Percentiles rank a stretch among this genome's conserved stretches.
phyloP scores from a whole-genome alignment of 2,797 vertebrate species.

The Pteronotus mesoamericanus region DNA sequence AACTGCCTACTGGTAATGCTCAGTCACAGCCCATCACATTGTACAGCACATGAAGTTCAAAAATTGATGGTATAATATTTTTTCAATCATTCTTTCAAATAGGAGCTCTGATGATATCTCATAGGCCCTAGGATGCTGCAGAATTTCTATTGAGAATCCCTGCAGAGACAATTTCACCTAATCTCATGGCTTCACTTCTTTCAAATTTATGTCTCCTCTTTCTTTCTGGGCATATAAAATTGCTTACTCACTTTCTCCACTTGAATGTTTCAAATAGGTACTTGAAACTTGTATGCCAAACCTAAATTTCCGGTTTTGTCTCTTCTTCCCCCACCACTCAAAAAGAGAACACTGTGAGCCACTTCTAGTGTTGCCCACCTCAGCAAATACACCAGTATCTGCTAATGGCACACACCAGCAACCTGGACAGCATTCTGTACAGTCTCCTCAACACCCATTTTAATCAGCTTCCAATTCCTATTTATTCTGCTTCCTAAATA shows the following conservation, averaged over 20 bases:
- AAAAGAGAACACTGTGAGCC: neutral
- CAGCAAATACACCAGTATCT: neutral
- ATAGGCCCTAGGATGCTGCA: neutral
- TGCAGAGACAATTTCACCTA: neutral
- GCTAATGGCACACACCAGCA: neutral
- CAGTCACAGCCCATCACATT: neutral
- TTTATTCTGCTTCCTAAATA: neutral
- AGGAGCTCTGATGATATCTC: neutral
- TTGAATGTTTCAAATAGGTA: neutral
- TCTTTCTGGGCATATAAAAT: neutral
- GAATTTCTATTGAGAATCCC: neutral
- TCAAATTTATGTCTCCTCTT: neutral
- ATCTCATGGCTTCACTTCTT: neutral
- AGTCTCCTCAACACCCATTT: neutral
- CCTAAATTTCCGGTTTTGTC: neutral
- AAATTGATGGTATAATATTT: neutral
- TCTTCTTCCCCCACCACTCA: neutral
- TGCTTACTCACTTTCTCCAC: neutral
- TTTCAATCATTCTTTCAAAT: neutral
- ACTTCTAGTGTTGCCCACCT: neutral
- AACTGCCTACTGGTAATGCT: neutral
- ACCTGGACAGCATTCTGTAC: neutral
- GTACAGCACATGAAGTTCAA: neutral
- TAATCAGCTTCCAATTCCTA: neutral
- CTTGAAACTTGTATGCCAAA: neutral